phyloP scores from a whole-genome alignment of 2,113 vertebrate genomes.

The Sander lucioperca region DNA sequence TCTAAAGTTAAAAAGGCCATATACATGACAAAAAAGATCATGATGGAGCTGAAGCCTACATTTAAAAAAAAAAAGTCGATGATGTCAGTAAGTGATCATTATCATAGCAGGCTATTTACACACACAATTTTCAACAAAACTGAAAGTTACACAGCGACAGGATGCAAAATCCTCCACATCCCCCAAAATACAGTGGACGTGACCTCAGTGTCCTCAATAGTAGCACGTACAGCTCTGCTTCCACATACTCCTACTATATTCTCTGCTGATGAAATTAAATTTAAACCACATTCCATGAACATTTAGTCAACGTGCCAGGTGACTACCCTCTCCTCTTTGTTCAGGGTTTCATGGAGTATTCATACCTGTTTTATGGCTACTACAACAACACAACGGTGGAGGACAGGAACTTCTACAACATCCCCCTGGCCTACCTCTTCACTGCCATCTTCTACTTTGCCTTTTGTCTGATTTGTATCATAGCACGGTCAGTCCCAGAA shows the following conservation, averaged over 20 bases:
- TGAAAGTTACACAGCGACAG: not conserved
- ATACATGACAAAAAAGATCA: not conserved
- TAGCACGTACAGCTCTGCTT: not conserved
- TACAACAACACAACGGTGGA: conserved; percentile 82
- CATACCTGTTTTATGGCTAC: conserved; percentile 91
- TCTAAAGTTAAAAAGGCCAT: not conserved
- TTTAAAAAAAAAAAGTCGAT: too few relatives aligned
- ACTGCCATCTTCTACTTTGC: conserved; percentile 82
- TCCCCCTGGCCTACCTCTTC: conserved; percentile 88
- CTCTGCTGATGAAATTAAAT: not conserved
- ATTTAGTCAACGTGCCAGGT: not conserved
- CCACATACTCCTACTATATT: not conserved
- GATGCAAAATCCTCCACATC: not conserved
- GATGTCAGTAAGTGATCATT: not conserved
- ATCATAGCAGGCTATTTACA: not conserved
- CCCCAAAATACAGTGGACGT: not conserved
- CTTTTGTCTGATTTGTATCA: conserved; percentile 87
- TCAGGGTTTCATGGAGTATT: conserved; percentile 91
- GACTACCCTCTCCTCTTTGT: conserved; percentile 4
- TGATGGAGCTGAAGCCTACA: too few relatives aligned
- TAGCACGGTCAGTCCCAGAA: conserved; percentile 82
- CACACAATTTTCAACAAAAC: not conserved
- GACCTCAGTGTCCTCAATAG: not conserved
- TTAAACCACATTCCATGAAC: not conserved
- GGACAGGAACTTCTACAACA: conserved; percentile 81